Evolutionary conservation across 2,888 invertebrate genomes (phyloP), one percentile per base, ranked within the genome.

Genomic region (Tetheella fluctuosa): DNA sequence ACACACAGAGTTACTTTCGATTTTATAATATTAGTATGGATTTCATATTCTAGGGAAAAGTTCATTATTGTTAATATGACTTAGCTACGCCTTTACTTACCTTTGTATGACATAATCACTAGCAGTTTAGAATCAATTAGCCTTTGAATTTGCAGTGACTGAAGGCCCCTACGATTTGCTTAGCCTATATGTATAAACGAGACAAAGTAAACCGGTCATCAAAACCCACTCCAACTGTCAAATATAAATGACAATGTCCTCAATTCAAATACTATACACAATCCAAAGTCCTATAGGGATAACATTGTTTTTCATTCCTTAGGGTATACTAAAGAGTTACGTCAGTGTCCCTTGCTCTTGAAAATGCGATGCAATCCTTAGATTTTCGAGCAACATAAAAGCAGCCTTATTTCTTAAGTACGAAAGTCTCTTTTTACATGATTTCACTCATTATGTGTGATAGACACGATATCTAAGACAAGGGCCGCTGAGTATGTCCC

Each of bases 401-500:
- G 8, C 20, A 15, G n/a, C 15, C 25, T 6, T 53, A 28, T 28
- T 28, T n/a, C 60, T 52, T 28, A 60, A 39, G 17, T 10, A 20
- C 20, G 20, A 48, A 6, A 20, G 20, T 20, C 17, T 17, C 20
- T 48, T 48, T 2, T 10, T 8, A 7, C 48, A 48, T 48, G 20
- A 48, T 48, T 48, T 10, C 53, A 59, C 58, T 52, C 37, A 60
- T 54, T 42, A 59, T 63, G 48, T 52, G 55, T 61, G 63, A 63
- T 68, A 17, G 37, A 64, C 60, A 54, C 63, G 57, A 67, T 61
- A 62, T 64, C 64, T 48, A 61, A 61, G 60, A 65, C 59, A 68
- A 69, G 66, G 72, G 52, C 60, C 60, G 61, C 64, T 15, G 30
- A 67, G 59, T 70, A 65, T 67, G 74, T 67, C 64, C 70, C 62